Conservation (phyloP, 2,888 invertebrate species). For the Stenotaenia linearis region DNA sequence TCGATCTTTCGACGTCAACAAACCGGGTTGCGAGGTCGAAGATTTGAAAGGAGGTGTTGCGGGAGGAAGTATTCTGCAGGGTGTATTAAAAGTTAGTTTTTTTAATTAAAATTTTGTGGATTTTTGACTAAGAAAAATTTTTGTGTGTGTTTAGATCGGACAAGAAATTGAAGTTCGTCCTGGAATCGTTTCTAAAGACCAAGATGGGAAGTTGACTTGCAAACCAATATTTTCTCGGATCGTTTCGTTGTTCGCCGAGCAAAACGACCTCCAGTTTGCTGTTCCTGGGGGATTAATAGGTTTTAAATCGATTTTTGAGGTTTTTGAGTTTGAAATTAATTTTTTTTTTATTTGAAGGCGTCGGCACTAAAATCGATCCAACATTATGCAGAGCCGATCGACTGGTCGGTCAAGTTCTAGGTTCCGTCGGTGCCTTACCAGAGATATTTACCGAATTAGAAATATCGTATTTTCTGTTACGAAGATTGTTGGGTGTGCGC, state of each 20-base stretch:
- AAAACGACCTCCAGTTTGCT: conserved; percentile 95
- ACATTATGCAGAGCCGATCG: conserved; percentile 97
- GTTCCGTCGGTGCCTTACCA: conserved; percentile 92
- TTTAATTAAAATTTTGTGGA: neutral
- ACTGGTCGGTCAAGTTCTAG: conserved; percentile 93
- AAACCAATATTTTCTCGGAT: conserved; percentile 94
- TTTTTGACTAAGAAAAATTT: neutral
- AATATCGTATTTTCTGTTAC: conserved; percentile 93
- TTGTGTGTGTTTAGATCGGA: conserved; percentile 60
- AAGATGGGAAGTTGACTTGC: conserved; percentile 91
- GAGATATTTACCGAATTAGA: conserved; percentile 97
- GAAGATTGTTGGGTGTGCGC: conserved; percentile 91
- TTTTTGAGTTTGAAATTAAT: neutral
- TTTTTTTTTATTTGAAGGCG: conserved; percentile 54
- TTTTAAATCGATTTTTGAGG: conserved; percentile 41
- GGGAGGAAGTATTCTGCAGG: conserved; percentile 94
- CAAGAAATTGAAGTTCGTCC: conserved; percentile 99
- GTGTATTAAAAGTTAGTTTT: conserved; percentile 68
- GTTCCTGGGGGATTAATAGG: conserved; percentile 99
- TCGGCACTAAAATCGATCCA: conserved; percentile 98
- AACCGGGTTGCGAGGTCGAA: conserved; percentile 97
- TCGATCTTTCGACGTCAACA: conserved; percentile 96
- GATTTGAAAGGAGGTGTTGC: conserved; percentile 98
- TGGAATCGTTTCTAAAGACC: conserved; percentile 93
- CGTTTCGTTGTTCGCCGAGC: conserved; percentile 94